Percentiles rank a stretch among this genome's conserved stretches.
These are phyloP conservation scores for Lasius fuliginosus DNA, from an alignment of 2,888 invertebrate genomes.

Conservation along the genomic window DNA sequence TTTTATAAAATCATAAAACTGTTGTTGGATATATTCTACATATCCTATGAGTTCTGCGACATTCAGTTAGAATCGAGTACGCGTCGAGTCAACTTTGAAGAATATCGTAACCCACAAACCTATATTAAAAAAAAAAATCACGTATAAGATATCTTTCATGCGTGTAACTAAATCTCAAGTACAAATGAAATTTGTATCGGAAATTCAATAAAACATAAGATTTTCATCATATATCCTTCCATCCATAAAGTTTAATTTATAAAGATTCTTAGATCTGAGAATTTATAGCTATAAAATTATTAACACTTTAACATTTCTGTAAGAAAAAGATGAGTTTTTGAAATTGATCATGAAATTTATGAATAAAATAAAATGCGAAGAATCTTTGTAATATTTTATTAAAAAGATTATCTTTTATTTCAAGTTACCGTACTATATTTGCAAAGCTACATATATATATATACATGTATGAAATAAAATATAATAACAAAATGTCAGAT, in stretches of 20 bases:
- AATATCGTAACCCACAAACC: conserved; percentile 30
- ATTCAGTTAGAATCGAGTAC: conserved; percentile 13
- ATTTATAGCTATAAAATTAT: neutral
- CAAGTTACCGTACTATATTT: neutral
- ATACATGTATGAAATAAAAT: neutral
- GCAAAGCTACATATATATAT: neutral
- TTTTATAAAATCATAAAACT: conserved; percentile 8
- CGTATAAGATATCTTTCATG: neutral
- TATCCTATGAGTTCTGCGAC: conserved; percentile 15
- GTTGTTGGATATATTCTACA: neutral
- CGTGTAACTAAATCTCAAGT: conserved; percentile 19
- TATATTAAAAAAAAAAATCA: conserved; percentile 42
- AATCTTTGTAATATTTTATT: neutral
- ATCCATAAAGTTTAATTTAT: neutral
- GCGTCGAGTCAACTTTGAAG: conserved; percentile 6
- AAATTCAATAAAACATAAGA: conserved; percentile 21
- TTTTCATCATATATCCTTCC: neutral
- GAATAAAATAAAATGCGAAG: neutral
- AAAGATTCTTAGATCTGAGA: neutral
- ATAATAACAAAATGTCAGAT: neutral
- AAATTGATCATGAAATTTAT: neutral
- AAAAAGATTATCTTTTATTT: neutral
- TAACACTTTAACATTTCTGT: neutral
- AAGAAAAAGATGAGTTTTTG: neutral
- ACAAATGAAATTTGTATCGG: neutral